phyloP scores from a whole-genome alignment of 2,797 vertebrate species.

The Notoglanidium macrostoma region DNA sequence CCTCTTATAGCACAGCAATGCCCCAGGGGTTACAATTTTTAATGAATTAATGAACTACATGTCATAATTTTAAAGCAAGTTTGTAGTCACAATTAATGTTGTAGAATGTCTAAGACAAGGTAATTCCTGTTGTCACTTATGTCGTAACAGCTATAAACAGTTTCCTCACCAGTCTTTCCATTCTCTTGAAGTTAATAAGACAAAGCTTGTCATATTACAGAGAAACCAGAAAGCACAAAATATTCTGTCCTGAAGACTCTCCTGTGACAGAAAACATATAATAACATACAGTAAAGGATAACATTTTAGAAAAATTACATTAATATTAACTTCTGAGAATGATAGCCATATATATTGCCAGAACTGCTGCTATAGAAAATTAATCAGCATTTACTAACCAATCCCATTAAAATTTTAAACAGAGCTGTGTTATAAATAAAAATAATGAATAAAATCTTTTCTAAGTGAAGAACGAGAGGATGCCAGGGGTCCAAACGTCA shows the following conservation, averaged over 20 bases:
- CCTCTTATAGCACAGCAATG: neutral
- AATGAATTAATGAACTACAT: neutral
- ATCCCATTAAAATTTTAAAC: neutral
- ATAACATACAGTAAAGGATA: neutral
- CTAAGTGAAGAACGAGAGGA: conserved; percentile 74
- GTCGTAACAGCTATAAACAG: neutral
- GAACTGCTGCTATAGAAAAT: neutral
- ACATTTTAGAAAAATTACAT: neutral
- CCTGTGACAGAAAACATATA: neutral
- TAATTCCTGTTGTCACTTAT: neutral
- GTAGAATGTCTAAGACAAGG: neutral
- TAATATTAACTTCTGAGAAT: neutral
- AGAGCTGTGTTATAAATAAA: neutral
- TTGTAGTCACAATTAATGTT: neutral
- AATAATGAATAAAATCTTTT: neutral
- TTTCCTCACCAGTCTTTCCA: neutral
- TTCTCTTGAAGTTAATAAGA: neutral
- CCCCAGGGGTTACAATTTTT: neutral
- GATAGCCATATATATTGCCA: neutral
- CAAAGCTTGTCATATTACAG: neutral
- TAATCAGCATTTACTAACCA: neutral
- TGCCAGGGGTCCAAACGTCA: conserved; percentile 76
- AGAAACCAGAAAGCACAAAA: neutral
- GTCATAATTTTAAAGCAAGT: neutral
- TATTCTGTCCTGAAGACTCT: neutral